Percentiles rank a stretch among this genome's conserved stretches.
Evolutionary conservation across 2,113 vertebrate genomes (phyloP).

Genomic region (Odobenus rosmarus): DNA sequence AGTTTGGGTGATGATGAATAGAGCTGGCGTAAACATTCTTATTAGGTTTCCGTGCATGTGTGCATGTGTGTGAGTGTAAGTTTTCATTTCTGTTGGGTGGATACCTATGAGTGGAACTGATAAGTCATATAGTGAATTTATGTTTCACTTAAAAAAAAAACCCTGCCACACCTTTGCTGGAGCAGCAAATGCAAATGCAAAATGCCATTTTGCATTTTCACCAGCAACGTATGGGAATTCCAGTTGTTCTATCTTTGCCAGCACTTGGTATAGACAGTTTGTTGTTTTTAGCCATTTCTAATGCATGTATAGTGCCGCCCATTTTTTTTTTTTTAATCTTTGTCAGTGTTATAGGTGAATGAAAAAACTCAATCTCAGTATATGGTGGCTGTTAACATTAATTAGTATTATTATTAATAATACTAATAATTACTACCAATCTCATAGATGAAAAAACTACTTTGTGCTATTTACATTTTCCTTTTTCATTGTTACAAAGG

Average conservation of each 20-base stretch:
- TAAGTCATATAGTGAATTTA: neutral
- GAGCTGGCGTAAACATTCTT: neutral
- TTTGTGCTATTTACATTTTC: neutral
- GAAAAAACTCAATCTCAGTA: neutral
- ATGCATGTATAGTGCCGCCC: neutral
- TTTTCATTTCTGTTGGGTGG: neutral
- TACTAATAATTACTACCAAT: neutral
- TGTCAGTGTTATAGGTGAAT: neutral
- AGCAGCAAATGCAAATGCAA: no score
- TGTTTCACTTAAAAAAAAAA: neutral
- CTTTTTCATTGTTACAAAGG: neutral
- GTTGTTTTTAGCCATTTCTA: neutral
- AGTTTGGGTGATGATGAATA: neutral
- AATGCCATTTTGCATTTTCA: neutral
- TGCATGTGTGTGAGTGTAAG: neutral
- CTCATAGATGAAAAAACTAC: neutral
- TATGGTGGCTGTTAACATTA: neutral
- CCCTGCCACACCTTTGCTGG: neutral
- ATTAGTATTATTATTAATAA: neutral
- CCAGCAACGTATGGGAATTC: neutral
- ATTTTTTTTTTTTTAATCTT: neutral
- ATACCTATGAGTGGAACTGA: no score
- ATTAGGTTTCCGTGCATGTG: neutral
- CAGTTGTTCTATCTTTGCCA: neutral
- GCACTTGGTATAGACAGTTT: neutral